A percentile compares a stretch with the other conserved stretches of the same genome.
Evolutionary conservation across 37 sponge, comb jelly and placozoan genomes (phyloP).

Genomic region (Diacarnus erythraeanus): DNA sequence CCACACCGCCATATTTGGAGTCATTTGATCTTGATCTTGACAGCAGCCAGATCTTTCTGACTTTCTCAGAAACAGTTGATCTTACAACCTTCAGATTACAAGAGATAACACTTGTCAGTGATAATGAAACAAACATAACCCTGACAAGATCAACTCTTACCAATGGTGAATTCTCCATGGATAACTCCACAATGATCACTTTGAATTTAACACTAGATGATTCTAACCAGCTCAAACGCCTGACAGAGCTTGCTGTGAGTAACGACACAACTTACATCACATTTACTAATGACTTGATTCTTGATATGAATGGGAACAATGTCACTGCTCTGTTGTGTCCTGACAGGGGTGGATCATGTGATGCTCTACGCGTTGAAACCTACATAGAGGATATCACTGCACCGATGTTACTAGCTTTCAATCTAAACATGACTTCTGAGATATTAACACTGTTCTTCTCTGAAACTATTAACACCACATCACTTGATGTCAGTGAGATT

Average conservation of each 20-base stretch:
- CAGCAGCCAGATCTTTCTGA: slow-evolving; percentile 41
- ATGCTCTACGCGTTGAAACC: slow-evolving; percentile 27
- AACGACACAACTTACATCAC: slow-evolving; percentile 62
- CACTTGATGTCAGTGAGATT: slow-evolving; percentile 65
- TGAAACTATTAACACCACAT: slow-evolving; percentile 79
- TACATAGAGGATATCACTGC: slow-evolving; percentile 67
- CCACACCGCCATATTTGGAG: slow-evolving; percentile 58
- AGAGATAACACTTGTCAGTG: slow-evolving; percentile 34
- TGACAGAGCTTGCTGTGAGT: slow-evolving; percentile 43
- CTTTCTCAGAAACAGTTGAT: slow-evolving; percentile 71
- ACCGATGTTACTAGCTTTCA: slow-evolving; percentile 56
- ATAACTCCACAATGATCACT: slow-evolving; percentile 73
- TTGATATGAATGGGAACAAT: slow-evolving; percentile 82
- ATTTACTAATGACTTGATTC: slow-evolving; percentile 38
- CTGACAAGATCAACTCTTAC: slow-evolving; percentile 25
- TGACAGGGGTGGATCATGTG: neutral
- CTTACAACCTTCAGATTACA: slow-evolving; percentile 39
- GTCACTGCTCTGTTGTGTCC: slow-evolving; percentile 10
- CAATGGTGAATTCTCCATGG: slow-evolving; percentile 56
- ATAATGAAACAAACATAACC: neutral
- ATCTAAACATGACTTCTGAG: slow-evolving; percentile 70
- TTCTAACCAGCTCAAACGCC: slow-evolving; percentile 67
- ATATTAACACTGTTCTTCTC: slow-evolving; percentile 67
- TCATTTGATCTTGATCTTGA: slow-evolving; percentile 67
- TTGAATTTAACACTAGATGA: slow-evolving; percentile 70